These are phyloP conservation scores for Mustela lutreola DNA, from an alignment of 2,113 vertebrate species.

Conservation along the genomic window DNA sequence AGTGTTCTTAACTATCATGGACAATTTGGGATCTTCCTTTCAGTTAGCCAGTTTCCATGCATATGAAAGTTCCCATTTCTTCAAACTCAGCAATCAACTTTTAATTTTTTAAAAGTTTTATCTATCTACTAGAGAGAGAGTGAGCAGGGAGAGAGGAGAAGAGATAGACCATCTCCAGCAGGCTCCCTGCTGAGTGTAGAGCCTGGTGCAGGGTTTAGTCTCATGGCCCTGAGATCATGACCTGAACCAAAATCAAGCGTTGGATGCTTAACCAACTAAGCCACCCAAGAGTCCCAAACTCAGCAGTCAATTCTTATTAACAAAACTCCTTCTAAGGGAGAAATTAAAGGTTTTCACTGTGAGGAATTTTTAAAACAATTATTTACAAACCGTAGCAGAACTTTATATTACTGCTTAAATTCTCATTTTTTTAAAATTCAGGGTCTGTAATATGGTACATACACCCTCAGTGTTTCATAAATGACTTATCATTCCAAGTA, in stretches of 20 bases:
- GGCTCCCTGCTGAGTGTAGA: background rate
- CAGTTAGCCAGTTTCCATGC: background rate
- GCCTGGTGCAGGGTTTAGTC: background rate
- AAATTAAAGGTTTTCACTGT: background rate
- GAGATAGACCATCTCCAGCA: background rate
- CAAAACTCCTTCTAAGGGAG: background rate
- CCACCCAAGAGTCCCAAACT: background rate
- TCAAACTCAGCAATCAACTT: background rate
- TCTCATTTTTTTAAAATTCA: slow-evolving; percentile 28
- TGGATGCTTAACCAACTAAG: background rate
- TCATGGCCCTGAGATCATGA: background rate
- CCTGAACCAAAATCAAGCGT: background rate
- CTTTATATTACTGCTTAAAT: background rate
- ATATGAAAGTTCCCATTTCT: background rate
- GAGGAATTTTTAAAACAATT: background rate
- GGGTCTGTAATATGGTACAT: background rate
- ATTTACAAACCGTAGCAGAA: background rate
- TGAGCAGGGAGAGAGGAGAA: background rate
- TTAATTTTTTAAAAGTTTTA: background rate
- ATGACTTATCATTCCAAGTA: slow-evolving; percentile 1
- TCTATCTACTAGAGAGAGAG: background rate
- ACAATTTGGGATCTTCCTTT: background rate
- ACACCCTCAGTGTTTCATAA: background rate
- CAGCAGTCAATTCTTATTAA: background rate
- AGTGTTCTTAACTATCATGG: background rate